A percentile compares a stretch with the other conserved stretches of the same genome.
phyloP scores from a whole-genome alignment of 2,888 invertebrate species.

The Cephus nigrinus region DNA sequence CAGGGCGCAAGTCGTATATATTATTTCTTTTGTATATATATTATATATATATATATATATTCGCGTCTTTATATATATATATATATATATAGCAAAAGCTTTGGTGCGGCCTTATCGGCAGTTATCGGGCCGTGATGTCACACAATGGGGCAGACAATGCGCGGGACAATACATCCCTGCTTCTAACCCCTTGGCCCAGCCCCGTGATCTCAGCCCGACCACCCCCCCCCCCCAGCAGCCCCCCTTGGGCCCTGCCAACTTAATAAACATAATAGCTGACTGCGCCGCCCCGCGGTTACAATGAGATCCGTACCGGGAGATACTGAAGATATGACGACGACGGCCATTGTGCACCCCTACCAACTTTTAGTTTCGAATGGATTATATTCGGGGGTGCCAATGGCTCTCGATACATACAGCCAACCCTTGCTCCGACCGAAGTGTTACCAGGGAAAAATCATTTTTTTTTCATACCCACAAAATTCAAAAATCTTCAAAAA shows the following conservation, averaged over 20 bases:
- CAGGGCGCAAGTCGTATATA: neutral
- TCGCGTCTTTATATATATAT: slow-evolving; percentile 28
- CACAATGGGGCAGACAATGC: slow-evolving; percentile 66
- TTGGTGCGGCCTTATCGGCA: slow-evolving; percentile 65
- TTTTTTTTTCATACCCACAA: neutral
- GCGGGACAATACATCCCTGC: slow-evolving; percentile 62
- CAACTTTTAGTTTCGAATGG: slow-evolving; percentile 47
- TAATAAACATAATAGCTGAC: slow-evolving; percentile 66
- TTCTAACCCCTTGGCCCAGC: slow-evolving; percentile 39
- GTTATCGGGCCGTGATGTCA: slow-evolving; percentile 67
- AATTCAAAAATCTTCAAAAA: neutral
- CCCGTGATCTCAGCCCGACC: slow-evolving; percentile 25
- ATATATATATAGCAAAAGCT: slow-evolving; percentile 42
- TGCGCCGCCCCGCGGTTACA: slow-evolving; percentile 57
- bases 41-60: slow-evolving; percentile 29
- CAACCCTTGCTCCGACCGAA: neutral
- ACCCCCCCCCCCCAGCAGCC: slow-evolving; percentile 13
- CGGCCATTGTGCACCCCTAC: slow-evolving; percentile 46
- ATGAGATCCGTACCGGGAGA: slow-evolving; percentile 58
- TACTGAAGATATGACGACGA: slow-evolving; percentile 56
- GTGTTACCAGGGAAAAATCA: too few species aligned
- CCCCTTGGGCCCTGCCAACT: slow-evolving; percentile 51
- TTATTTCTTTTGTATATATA: slow-evolving; percentile 28
- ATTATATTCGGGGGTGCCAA: slow-evolving; percentile 31
- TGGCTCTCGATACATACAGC: neutral